Percentiles rank a stretch among this genome's conserved stretches.
These are phyloP conservation scores for Cryptoleucopteryx plumbea DNA, from an alignment of 2,113 vertebrate genomes.

Conservation along the genomic window DNA sequence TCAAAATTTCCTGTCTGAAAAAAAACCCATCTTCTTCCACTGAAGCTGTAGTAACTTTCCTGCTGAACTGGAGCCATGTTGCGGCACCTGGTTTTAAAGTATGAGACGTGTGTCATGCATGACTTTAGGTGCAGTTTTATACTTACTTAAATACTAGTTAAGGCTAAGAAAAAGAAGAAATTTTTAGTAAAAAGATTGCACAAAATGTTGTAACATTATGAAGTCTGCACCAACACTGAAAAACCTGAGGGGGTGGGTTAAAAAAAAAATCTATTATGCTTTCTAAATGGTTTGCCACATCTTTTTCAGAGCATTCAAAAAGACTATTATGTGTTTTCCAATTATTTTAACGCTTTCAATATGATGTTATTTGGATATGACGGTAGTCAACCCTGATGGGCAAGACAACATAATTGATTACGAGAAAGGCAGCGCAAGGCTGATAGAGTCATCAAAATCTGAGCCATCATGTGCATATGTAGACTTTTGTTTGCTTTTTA, in stretches of 20 bases:
- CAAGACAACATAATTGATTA: not conserved
- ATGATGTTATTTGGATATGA: not conserved
- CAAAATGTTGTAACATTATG: not conserved
- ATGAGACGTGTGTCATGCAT: not conserved
- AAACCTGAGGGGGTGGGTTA: not conserved
- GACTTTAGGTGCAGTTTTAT: not conserved
- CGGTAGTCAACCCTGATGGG: not conserved
- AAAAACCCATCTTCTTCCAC: not conserved
- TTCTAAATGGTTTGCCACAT: not conserved
- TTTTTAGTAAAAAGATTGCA: not conserved
- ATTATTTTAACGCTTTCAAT: not conserved
- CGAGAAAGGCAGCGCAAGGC: not conserved
- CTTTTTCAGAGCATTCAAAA: not conserved
- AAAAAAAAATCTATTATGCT: not conserved
- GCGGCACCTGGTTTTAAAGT: not conserved
- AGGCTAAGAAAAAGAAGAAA: not conserved
- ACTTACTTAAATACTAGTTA: not conserved
- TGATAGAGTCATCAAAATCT: not conserved
- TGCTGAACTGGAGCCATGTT: not conserved
- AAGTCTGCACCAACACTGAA: not conserved
- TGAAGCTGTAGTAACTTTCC: not conserved
- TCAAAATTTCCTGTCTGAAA: not conserved
- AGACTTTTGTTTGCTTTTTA: not conserved
- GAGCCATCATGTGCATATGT: fast-evolving
- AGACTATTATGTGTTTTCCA: not conserved